A percentile compares a stretch with the other conserved stretches of the same genome.
phyloP scores from a whole-genome alignment of 2,888 invertebrate genomes.

The Caenorhabditis japonica region DNA sequence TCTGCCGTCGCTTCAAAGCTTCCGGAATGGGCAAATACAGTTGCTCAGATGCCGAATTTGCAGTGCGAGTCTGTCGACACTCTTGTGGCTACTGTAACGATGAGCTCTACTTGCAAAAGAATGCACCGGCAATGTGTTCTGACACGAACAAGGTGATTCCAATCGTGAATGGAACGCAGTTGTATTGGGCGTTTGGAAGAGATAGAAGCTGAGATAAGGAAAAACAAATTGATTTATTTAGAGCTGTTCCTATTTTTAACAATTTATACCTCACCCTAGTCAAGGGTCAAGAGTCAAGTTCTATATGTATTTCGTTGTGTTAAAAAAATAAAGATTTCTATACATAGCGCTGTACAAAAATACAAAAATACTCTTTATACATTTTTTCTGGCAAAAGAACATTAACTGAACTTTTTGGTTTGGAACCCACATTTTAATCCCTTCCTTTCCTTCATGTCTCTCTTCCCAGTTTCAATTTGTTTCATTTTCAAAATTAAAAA shows the following conservation, averaged over 20 bases:
- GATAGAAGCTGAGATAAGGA: slow-evolving; percentile 28
- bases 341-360: too few species aligned
- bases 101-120: slow-evolving; percentile 54
- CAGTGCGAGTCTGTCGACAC: slow-evolving; percentile 66
- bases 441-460: too few species aligned
- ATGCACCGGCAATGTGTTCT: slow-evolving; percentile 45
- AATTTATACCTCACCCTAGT: slow-evolving; percentile 16
- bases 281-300: slow-evolving; percentile 23
- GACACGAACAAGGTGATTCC: slow-evolving; percentile 37
- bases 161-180: slow-evolving; percentile 45
- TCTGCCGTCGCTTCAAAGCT: slow-evolving; percentile 66
- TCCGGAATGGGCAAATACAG: slow-evolving; percentile 68
- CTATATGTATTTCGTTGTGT: slow-evolving; percentile 11
- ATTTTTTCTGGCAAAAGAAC: too few species aligned
- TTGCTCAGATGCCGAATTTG: slow-evolving; percentile 67
- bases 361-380: too few species aligned
- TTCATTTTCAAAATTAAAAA: background rate
- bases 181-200: slow-evolving; percentile 50
- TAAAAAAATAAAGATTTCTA: slow-evolving; percentile 4
- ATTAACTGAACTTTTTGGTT: too few species aligned
- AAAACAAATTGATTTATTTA: background rate
- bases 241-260: slow-evolving; percentile 2
- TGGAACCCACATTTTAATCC: too few species aligned
- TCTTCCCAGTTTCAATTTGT: too few species aligned
- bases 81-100: slow-evolving; percentile 70